Conservation (phyloP, 2,888 invertebrate species). For the Chalcosyrphus nemorum region DNA sequence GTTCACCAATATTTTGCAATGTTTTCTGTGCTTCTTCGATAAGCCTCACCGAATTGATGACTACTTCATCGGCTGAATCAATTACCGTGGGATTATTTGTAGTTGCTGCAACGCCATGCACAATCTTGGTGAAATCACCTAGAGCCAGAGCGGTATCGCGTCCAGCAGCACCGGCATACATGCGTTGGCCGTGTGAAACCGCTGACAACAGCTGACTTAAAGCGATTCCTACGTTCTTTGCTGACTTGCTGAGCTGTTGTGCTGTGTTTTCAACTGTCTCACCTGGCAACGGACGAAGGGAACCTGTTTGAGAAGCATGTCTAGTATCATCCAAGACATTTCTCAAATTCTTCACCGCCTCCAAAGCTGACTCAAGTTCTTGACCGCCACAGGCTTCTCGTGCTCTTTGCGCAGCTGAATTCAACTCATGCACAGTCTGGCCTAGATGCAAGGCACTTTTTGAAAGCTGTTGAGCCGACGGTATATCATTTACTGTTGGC, state of each 20-base stretch:
- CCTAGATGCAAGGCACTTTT: slow-evolving; percentile 81
- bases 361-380: slow-evolving; percentile 93
- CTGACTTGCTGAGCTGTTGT: slow-evolving; percentile 82
- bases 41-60: slow-evolving; percentile 89
- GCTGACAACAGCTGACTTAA: slow-evolving; percentile 94
- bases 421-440: slow-evolving; percentile 82
- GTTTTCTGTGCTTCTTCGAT: slow-evolving; percentile 91
- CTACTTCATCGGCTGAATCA: slow-evolving; percentile 89
- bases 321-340: slow-evolving; percentile 92
- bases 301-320: slow-evolving; percentile 87
- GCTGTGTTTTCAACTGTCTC: slow-evolving; percentile 86
- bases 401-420: slow-evolving; percentile 86
- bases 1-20: slow-evolving; percentile 80
- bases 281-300: slow-evolving; percentile 92
- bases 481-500: slow-evolving; percentile 91
- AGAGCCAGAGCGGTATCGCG: slow-evolving; percentile 91
- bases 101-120: slow-evolving; percentile 91
- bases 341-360: slow-evolving; percentile 90
- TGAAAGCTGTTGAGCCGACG: slow-evolving; percentile 88
- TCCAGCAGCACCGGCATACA: slow-evolving; percentile 91
- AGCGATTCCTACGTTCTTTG: slow-evolving; percentile 90
- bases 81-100: slow-evolving; percentile 86
- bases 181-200: slow-evolving; percentile 90
- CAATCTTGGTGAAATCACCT: slow-evolving; percentile 87
- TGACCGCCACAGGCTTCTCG: slow-evolving; percentile 91